Base-by-base conservation (phyloP, 2,113 vertebrate species). In the Crotalus helleri region DNA sequence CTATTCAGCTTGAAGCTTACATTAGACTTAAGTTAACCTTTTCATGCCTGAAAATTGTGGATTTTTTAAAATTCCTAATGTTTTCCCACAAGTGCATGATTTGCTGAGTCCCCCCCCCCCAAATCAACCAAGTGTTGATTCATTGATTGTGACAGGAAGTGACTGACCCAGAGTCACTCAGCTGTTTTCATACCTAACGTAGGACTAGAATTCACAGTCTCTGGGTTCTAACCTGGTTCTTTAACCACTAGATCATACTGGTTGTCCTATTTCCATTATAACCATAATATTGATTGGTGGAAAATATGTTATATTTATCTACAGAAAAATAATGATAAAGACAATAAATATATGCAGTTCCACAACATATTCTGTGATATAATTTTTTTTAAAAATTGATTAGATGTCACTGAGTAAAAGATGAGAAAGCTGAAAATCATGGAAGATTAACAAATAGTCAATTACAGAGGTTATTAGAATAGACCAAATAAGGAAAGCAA, bases 31-130 rank as follows among this genome's bases (percentile, higher is more conserved):
- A 74, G 33, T 39, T 39, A 81, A 17, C 33, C 2, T 74, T 33
- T 74, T 39, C 15, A 39, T 39, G 33, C 15, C 4, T 33, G 29
- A 13, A 69, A 69, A 33, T 15, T 33, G 64, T 69, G 64, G 64
- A 15, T 33, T 69, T 69, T 69, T 69, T 5, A 69, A 33, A 69
- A 69, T 69, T 33, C 29, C 29, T 69, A 69, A 5, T 69, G 13
- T 69, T 69, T 69, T 33, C 29, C 2, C 29, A 69, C 29, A 69
- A 69, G 12, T 69, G 4, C 64, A n/a, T 33, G 29, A 69, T 69
- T 0, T 12, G 4, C 13, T 15, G 64, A 2, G 11, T 0, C 2
- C 8, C 3, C 4, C 1, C 29, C 64, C 9, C 26, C 3, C 6
- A 59, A 12, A 64, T n/a, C 4, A 69, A 69, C 29, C 29, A 69